Base-by-base conservation (phyloP, 2,113 vertebrate genomes). In the Phrynosoma platyrhinos region DNA sequence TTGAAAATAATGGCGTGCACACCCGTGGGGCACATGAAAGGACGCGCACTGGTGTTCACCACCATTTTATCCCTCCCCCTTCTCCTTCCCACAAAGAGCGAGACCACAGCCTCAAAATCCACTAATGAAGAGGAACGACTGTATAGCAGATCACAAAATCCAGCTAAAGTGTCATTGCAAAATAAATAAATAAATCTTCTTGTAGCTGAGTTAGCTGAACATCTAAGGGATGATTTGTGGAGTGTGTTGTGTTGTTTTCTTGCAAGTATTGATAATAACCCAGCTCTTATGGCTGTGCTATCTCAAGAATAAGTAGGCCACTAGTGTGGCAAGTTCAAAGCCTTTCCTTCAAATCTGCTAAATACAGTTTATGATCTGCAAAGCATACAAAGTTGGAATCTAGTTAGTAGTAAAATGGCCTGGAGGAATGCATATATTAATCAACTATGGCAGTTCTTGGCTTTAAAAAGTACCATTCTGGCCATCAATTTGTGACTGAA, bases 121-220 rank as follows among this genome's bases (percentile, higher is more conserved):
- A 36, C 36, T 36, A 36, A 36, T 36, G 36, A 36, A 2, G 36
- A 36, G 36, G 2, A 36, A 36, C 36, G 2, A 36, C 36, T 36
- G 47, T 47, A 47, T 4, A 62, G 4, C 47, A 18, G 23, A 40
- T 64, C 13, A 68, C 32, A 8, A 87, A 20, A 91, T 92, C 79
- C 25, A 91, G 72, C 9, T 71, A 69, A 66, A 92, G 86, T 80
- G 20, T 21, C 69, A 72, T 58, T 72, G 84, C 25, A 90, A 27
- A 84, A 30, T 74, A 90, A 76, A 78, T 69, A 89, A 88, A 84
- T 3, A 5, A 78, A 4, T 32, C 84, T 89, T 69, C 62, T 1
- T 85, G 3, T 8, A 84, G 4, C 13, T 89, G n/a, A 18, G 84
- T 88, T 87, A 58, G 36, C 23, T 1, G 0, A 90, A 90, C 86